Evolutionary conservation across 2,797 vertebrate species (phyloP).

Genomic region (Chelidonichthys spinosus): DNA sequence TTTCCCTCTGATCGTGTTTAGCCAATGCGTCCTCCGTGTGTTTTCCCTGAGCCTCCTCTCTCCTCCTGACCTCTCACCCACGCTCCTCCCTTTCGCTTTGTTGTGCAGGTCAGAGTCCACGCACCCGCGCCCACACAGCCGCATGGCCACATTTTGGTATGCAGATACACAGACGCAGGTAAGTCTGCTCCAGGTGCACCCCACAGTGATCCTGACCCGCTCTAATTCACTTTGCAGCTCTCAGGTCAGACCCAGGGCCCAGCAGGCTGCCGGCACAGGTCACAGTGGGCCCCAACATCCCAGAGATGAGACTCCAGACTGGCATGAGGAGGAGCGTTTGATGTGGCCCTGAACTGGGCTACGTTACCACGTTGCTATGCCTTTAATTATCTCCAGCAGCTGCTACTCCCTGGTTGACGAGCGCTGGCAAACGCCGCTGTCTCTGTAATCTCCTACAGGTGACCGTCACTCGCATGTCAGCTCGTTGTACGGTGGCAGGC

Average conservation of each 20-base stretch:
- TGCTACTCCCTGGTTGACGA: conserved; percentile 86
- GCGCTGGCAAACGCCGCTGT: conserved; percentile 78
- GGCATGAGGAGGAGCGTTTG: conserved; percentile 84
- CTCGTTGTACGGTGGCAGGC: conserved; percentile 36
- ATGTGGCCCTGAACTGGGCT: conserved; percentile 79
- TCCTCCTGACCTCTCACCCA: conserved; percentile 80
- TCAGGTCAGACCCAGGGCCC: conserved; percentile 79
- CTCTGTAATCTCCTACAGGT: conserved; percentile 85
- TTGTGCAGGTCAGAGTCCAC: conserved; percentile 83
- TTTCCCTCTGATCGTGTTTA: conserved; percentile 78
- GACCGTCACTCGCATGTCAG: conserved; percentile 72
- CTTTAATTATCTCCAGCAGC: conserved; percentile 91
- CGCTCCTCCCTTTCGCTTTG: conserved; percentile 75
- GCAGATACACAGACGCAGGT: conserved; percentile 83
- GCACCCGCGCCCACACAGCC: conserved; percentile 64
- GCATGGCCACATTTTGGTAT: conserved; percentile 74
- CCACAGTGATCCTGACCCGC: conserved; percentile 71
- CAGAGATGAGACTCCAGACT: conserved; percentile 82
- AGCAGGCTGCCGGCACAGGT: conserved; percentile 80
- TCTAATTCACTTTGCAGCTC: conserved; percentile 67
- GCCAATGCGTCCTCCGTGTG: conserved; percentile 75
- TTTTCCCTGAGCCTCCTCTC: conserved; percentile 75
- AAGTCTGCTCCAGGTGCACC: conserved; percentile 81
- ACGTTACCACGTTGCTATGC: conserved; percentile 87
- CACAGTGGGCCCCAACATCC: conserved; percentile 74